phyloP scores from a whole-genome alignment of 1,140 invertebrate genomes.

The Planococcus citri region DNA sequence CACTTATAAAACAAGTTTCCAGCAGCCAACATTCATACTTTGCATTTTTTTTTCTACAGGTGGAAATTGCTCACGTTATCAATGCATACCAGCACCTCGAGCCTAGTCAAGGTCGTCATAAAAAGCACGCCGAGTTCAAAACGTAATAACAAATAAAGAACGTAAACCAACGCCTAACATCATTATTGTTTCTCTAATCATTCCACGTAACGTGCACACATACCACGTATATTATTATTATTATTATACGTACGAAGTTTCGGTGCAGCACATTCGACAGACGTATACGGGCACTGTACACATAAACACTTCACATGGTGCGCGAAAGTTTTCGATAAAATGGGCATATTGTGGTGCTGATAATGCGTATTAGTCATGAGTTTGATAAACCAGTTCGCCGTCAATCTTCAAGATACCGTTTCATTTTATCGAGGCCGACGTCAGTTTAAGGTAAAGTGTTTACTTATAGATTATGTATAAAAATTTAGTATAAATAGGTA shows the following conservation, averaged over 20 bases:
- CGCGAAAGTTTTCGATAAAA: no score
- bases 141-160: not conserved
- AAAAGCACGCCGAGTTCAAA: not conserved
- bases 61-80: not conserved
- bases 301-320: no score
- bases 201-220: not conserved
- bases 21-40: no score
- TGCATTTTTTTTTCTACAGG: not conserved
- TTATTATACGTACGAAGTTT: no score
- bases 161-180: not conserved
- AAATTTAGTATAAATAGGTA: no score
- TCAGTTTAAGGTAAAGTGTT: constrained; percentile 13
- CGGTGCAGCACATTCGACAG: no score
- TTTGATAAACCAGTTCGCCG: constrained; percentile 1
- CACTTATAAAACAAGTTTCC: no score
- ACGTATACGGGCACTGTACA: not conserved
- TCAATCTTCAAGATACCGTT: not conserved
- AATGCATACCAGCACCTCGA: not conserved
- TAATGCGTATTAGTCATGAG: not conserved
- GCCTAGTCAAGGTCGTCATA: not conserved
- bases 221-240: not conserved
- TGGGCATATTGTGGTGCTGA: not conserved
- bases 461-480: no score
- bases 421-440: not conserved
- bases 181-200: not conserved